Base-by-base conservation (phyloP, 2,888 invertebrate genomes). In the Neria commutata region DNA sequence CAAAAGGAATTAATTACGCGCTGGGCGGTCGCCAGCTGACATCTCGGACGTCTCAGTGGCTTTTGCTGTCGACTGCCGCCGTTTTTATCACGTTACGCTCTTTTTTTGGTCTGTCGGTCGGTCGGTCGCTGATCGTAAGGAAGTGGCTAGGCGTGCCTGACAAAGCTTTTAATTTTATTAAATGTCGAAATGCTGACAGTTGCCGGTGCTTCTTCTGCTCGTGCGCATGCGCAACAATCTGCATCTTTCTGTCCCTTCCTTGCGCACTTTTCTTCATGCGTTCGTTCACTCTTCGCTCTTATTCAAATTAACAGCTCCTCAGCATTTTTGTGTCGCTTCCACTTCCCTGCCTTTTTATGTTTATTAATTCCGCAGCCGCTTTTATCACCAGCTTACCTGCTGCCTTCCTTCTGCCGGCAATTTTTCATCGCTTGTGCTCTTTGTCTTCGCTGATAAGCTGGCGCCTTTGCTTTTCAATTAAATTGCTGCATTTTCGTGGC, bases 1-100 rank as follows among this genome's bases (percentile, higher is more conserved):
- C 71, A 74, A 76, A 77, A 74, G 75, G 78, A 79, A 81, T 80
- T 80, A 80, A 81, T 80, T 81, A 79, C 77, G 71, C 74, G 68
- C 72, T 80, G 80, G 81, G 80, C 78, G 80, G 80, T 80, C 80
- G 61, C 42, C 17, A 42, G 42, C 42, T 42, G 42, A 42, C 42
- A 42, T 19, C 21, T 21, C 42, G 21, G 14, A 42, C 42, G 21
- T 19, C 21, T 21, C 42, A 42, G 14, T 19, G 19, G 21, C 42
- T 19, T n/a, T 19, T 11, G 37, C 37, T 37, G 37, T n/a, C n/a
- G 16, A 8, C 37, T 37, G 37, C n/a, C n/a, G n/a, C n/a, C n/a
- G n/a, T n/a, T n/a, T n/a, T n/a, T n/a, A n/a, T n/a, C n/a, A n/a
- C n/a, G n/a, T n/a, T n/a, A n/a, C n/a, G n/a, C n/a, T n/a, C n/a